phyloP scores from a whole-genome alignment of 2,113 vertebrate genomes.

The Nothobranchius kuhntae region DNA sequence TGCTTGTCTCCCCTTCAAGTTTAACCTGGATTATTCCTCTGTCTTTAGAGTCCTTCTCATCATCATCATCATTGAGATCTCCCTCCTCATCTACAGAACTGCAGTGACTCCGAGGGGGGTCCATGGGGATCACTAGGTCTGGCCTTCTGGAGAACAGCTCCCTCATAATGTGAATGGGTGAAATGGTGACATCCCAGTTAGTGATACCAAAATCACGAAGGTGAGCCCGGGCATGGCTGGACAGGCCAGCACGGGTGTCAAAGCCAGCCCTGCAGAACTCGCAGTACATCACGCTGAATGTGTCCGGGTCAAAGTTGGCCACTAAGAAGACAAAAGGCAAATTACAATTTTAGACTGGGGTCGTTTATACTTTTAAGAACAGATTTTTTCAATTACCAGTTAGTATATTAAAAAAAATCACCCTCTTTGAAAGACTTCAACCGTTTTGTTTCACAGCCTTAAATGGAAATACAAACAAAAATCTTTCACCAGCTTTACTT shows the following conservation, averaged over 20 bases:
- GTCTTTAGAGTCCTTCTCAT: constrained; percentile 19
- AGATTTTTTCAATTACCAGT: too few species aligned
- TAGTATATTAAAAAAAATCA: too few species aligned
- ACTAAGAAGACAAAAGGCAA: constrained; percentile 72
- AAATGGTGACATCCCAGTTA: constrained; percentile 96
- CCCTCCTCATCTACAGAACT: constrained; percentile 41
- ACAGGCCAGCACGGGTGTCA: constrained; percentile 92
- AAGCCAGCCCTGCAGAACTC: constrained; percentile 97
- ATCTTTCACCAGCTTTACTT: too few species aligned
- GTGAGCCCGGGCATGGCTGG: constrained; percentile 94
- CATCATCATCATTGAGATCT: constrained; percentile 52
- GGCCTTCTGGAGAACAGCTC: constrained; percentile 90
- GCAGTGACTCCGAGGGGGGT: constrained; percentile 60
- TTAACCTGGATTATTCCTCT: constrained; percentile 61
- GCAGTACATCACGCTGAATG: constrained; percentile 96
- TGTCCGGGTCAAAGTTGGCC: constrained; percentile 93
- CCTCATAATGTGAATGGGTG: constrained; percentile 92
- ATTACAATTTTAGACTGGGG: too few species aligned
- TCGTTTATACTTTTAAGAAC: too few species aligned
- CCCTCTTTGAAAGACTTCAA: too few species aligned
- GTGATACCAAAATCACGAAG: constrained; percentile 95
- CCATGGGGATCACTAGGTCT: constrained; percentile 81
- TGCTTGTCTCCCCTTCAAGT: constrained; percentile 51
- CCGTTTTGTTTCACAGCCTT: too few species aligned
- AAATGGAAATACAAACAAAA: too few species aligned